phyloP scores from a whole-genome alignment of 2,113 vertebrate species.

The Eulacestoma nigropectus region DNA sequence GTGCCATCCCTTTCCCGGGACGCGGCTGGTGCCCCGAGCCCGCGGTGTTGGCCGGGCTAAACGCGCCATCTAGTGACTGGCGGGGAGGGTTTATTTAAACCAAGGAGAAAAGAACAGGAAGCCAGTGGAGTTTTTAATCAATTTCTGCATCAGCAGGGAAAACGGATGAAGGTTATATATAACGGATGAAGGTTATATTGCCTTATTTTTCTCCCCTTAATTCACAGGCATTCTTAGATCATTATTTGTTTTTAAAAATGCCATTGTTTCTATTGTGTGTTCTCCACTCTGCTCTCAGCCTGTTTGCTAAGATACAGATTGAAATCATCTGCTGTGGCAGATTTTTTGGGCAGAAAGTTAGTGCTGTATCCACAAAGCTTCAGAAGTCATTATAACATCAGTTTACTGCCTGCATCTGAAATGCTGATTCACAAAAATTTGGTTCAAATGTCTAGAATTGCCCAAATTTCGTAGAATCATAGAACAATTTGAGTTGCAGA shows the following conservation, averaged over 20 bases:
- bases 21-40: background rate
- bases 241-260: background rate
- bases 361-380: background rate
- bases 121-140: background rate
- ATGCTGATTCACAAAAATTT: background rate
- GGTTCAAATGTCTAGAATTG: background rate
- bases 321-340: background rate
- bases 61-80: constrained; percentile 59
- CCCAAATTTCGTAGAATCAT: background rate
- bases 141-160: background rate
- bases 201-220: background rate
- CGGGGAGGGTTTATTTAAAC: background rate
- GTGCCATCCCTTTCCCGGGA: background rate
- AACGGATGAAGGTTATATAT: background rate
- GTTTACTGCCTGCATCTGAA: background rate
- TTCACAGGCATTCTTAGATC: background rate
- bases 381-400: background rate
- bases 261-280: background rate
- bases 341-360: background rate
- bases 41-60: background rate
- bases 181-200: too few relatives aligned
- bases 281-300: background rate
- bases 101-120: background rate
- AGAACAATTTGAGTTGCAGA: background rate
- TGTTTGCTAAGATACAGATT: background rate